These are phyloP conservation scores for Smittia sp. DNA, from an alignment of 2,888 invertebrate genomes.

Conservation along the genomic window DNA sequence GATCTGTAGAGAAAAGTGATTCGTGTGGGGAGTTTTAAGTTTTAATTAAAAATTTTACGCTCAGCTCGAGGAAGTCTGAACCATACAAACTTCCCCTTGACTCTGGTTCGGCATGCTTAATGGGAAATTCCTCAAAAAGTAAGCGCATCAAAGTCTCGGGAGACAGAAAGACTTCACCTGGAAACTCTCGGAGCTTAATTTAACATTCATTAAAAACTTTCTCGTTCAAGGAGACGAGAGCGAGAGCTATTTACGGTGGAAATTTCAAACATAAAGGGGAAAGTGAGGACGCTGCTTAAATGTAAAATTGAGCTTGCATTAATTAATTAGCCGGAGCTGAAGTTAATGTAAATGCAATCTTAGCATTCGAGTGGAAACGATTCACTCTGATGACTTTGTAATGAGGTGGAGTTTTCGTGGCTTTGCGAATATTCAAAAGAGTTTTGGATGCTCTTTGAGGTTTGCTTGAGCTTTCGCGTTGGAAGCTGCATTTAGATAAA, in stretches of 20 bases:
- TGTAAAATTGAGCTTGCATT: not conserved
- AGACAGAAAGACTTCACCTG: constrained; percentile 3
- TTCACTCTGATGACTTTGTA: not conserved
- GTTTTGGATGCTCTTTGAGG: not conserved
- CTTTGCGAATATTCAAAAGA: not conserved
- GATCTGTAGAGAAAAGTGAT: not conserved
- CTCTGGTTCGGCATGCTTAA: not conserved
- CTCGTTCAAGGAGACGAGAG: not conserved
- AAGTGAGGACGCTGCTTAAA: not conserved
- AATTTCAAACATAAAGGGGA: not conserved
- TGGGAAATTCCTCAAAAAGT: not conserved
- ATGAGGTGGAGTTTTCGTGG: too few species aligned
- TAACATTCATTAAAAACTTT: constrained; percentile 22
- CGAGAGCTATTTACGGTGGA: not conserved
- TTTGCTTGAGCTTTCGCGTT: too few species aligned
- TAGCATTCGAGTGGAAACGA: not conserved
- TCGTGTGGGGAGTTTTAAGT: constrained; percentile 14
- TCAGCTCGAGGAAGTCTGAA: not conserved
- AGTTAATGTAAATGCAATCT: not conserved
- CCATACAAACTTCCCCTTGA: not conserved
- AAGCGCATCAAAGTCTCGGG: not conserved
- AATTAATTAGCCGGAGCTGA: constrained; percentile 6
- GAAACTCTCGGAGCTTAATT: constrained; percentile 11
- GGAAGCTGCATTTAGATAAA: too few species aligned
- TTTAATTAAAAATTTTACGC: constrained; percentile 15